These are phyloP conservation scores for Hemistola chrysoprasaria DNA, from an alignment of 2,888 invertebrate species.

Conservation along the genomic window DNA sequence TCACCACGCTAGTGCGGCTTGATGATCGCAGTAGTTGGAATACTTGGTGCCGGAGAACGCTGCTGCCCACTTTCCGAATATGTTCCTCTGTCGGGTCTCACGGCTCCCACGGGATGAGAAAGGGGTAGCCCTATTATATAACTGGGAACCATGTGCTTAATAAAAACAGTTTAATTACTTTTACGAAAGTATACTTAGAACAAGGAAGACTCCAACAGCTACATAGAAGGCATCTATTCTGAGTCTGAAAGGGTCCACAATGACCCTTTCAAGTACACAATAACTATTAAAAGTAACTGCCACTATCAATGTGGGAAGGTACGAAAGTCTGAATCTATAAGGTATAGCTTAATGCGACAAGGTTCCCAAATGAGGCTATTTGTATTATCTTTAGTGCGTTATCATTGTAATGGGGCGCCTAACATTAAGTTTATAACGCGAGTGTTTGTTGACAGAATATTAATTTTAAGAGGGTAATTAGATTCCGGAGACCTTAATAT, in stretches of 20 bases:
- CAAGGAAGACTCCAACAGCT: too few relatives aligned
- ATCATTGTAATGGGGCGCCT: constrained; percentile 42
- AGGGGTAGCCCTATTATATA: too few relatives aligned
- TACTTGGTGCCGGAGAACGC: too few relatives aligned
- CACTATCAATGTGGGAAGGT: constrained; percentile 16
- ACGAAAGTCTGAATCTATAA: background rate
- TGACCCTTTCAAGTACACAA: constrained; percentile 23
- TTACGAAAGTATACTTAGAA: too few relatives aligned
- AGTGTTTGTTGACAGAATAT: constrained; percentile 19
- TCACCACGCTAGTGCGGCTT: too few relatives aligned
- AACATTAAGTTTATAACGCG: constrained; percentile 26
- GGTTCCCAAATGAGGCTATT: constrained; percentile 41
- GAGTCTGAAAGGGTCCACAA: constrained; percentile 23
- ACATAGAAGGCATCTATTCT: too few relatives aligned
- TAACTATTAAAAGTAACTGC: constrained; percentile 34
- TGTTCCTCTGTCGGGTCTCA: too few relatives aligned
- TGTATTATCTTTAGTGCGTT: constrained; percentile 45
- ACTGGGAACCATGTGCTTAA: too few relatives aligned
- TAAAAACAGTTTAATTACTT: too few relatives aligned
- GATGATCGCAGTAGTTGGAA: too few relatives aligned
- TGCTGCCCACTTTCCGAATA: too few relatives aligned
- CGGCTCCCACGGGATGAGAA: too few relatives aligned
- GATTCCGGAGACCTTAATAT: background rate
- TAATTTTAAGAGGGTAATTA: constrained; percentile 19
- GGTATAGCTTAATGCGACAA: constrained; percentile 23